phyloP scores from a whole-genome alignment of 2,113 vertebrate species.

The Dolichotis patagonum region DNA sequence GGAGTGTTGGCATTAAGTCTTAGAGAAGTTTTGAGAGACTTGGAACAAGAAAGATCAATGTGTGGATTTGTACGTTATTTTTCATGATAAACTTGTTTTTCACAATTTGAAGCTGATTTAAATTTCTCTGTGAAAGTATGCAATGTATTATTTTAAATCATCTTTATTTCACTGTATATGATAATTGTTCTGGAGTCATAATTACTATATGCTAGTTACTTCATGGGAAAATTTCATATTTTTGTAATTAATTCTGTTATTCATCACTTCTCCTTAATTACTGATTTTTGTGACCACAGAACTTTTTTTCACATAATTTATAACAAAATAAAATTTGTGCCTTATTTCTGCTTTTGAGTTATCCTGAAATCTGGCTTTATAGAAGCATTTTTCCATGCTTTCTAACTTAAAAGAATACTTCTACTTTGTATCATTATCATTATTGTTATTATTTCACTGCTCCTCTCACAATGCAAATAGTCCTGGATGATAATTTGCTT shows the following conservation, averaged over 20 bases:
- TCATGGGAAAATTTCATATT: not conserved
- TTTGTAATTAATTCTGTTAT: constrained; percentile 6
- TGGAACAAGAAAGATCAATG: not conserved
- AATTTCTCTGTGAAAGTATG: not conserved
- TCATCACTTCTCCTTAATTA: not conserved
- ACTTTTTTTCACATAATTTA: not conserved
- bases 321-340: not conserved
- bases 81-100: constrained; percentile 36
- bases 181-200: not conserved
- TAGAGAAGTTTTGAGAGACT: constrained; percentile 40
- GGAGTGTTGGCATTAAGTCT: no score
- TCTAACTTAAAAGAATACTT: not conserved
- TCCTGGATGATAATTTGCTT: not conserved
- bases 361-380: not conserved
- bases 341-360: not conserved
- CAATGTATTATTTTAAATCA: not conserved
- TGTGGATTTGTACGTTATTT: constrained; percentile 14
- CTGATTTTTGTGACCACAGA: not conserved
- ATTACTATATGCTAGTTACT: not conserved
- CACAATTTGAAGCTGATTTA: constrained; percentile 10
- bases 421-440: not conserved
- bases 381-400: not conserved
- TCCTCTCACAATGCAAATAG: not conserved
- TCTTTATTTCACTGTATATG: not conserved
- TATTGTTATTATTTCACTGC: not conserved